Conservation (phyloP, 1,140 invertebrate genomes). For the Drosophila arawakana region DNA sequence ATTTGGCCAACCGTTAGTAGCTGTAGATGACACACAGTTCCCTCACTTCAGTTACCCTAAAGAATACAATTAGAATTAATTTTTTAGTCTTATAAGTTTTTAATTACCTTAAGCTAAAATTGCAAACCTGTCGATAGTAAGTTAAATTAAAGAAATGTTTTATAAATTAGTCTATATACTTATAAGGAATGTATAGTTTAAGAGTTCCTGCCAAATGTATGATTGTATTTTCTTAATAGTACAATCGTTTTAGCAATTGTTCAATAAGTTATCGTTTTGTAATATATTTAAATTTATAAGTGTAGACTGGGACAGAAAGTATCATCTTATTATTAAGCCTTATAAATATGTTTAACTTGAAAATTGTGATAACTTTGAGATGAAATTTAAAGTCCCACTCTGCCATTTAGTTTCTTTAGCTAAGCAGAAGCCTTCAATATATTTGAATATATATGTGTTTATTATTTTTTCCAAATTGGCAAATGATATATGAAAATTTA, state of each 20-base stretch:
- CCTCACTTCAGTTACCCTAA: not conserved
- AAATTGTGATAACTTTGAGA: too few species aligned
- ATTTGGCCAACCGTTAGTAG: not conserved
- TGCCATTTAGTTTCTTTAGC: slow-evolving; percentile 4
- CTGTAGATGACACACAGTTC: not conserved
- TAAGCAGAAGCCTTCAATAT: slow-evolving; percentile 18
- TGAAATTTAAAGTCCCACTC: too few species aligned
- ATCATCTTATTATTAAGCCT: too few species aligned
- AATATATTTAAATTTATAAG: not conserved
- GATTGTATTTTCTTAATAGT: not conserved
- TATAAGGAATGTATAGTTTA: too few species aligned
- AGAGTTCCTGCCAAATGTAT: not conserved
- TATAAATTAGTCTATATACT: not conserved
- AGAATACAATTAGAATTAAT: not conserved
- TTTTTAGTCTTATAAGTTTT: slow-evolving; percentile 4
- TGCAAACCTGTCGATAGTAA: not conserved
- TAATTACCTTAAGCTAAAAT: not conserved
- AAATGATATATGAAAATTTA: slow-evolving; percentile 74
- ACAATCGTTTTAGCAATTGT: not conserved
- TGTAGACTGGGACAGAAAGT: not conserved
- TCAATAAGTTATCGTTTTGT: slow-evolving; percentile 17
- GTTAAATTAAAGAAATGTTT: not conserved
- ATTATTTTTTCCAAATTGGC: slow-evolving; percentile 76
- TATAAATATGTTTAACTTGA: too few species aligned
- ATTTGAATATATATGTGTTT: slow-evolving; percentile 49